phyloP scores from a whole-genome alignment of 1,140 invertebrate species.

The Drosophila melanica region DNA sequence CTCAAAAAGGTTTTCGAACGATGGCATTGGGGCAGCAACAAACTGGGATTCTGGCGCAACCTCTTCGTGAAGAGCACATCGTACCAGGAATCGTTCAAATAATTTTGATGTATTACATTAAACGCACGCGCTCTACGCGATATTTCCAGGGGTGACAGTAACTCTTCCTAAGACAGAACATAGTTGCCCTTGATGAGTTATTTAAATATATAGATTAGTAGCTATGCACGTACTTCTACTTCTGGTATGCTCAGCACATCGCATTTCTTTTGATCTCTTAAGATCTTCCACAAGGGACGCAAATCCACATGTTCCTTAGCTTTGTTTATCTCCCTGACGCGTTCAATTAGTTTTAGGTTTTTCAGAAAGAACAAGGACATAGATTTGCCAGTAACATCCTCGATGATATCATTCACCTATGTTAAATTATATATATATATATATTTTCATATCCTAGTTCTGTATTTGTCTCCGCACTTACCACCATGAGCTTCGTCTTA shows the following conservation, averaged over 20 bases:
- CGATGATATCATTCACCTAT: slow-evolving; percentile 68
- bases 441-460: not conserved
- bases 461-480: slow-evolving; percentile 21
- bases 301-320: slow-evolving; percentile 43
- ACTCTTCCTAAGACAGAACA: no score
- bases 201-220: no score
- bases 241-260: slow-evolving; percentile 75
- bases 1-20: slow-evolving; percentile 44
- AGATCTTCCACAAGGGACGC: slow-evolving; percentile 70
- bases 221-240: slow-evolving; percentile 6
- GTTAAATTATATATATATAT: not conserved
- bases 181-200: no score
- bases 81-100: slow-evolving; percentile 71
- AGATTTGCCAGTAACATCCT: slow-evolving; percentile 63
- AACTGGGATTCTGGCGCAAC: slow-evolving; percentile 53
- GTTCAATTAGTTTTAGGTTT: slow-evolving; percentile 45
- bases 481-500: slow-evolving; percentile 54
- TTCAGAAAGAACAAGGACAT: slow-evolving; percentile 64
- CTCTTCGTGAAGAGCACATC: slow-evolving; percentile 75
- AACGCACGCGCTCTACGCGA: slow-evolving; percentile 67
- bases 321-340: slow-evolving; percentile 46
- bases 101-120: slow-evolving; percentile 72
- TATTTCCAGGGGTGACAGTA: slow-evolving; percentile 68
- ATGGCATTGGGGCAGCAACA: slow-evolving; percentile 65
- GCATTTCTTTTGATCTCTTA: slow-evolving; percentile 66